phyloP scores from a whole-genome alignment of 2,888 invertebrate species.

The Herminia tarsipennalis region DNA sequence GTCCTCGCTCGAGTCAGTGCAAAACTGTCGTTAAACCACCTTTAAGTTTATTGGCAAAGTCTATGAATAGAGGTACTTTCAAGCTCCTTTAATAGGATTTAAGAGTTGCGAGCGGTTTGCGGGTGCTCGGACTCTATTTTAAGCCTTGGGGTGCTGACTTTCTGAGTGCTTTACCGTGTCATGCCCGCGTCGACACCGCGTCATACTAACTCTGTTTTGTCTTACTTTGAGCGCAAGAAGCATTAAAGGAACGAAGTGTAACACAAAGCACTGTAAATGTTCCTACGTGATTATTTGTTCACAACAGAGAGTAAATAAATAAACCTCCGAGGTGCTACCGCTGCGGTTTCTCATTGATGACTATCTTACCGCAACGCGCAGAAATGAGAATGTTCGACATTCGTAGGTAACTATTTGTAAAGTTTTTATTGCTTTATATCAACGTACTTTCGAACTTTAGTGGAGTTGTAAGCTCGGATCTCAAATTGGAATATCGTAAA shows the following conservation, averaged over 20 bases:
- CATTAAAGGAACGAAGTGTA: slow-evolving; percentile 15
- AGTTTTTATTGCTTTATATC: slow-evolving; percentile 39
- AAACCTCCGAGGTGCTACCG: slow-evolving; percentile 19
- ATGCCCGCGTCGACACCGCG: slow-evolving; percentile 35
- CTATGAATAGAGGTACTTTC: slow-evolving; percentile 59
- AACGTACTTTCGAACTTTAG: slow-evolving; percentile 28
- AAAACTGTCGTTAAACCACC: slow-evolving; percentile 31
- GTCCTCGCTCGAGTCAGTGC: slow-evolving; percentile 27
- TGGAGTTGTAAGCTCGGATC: slow-evolving; percentile 38
- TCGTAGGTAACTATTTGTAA: slow-evolving; percentile 33
- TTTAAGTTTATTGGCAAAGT: slow-evolving; percentile 44
- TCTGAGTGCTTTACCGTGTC: slow-evolving; percentile 77
- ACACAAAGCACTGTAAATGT: slow-evolving; percentile 16
- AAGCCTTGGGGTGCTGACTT: slow-evolving; percentile 64
- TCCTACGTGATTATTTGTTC: slow-evolving; percentile 20
- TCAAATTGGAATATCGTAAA: slow-evolving; percentile 50
- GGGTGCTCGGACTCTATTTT: slow-evolving; percentile 63
- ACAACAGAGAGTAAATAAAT: slow-evolving; percentile 24
- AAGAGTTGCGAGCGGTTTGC: slow-evolving; percentile 68
- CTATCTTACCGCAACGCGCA: slow-evolving; percentile 31
- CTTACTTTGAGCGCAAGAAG: slow-evolving; percentile 26
- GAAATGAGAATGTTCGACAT: slow-evolving; percentile 22
- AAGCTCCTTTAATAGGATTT: slow-evolving; percentile 69
- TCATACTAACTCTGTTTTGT: slow-evolving; percentile 37
- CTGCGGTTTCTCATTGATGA: slow-evolving; percentile 28